Evolutionary conservation across 2,797 vertebrate species (phyloP), one percentile per base, ranked within the genome.

Genomic region (Podargus strigoides): DNA sequence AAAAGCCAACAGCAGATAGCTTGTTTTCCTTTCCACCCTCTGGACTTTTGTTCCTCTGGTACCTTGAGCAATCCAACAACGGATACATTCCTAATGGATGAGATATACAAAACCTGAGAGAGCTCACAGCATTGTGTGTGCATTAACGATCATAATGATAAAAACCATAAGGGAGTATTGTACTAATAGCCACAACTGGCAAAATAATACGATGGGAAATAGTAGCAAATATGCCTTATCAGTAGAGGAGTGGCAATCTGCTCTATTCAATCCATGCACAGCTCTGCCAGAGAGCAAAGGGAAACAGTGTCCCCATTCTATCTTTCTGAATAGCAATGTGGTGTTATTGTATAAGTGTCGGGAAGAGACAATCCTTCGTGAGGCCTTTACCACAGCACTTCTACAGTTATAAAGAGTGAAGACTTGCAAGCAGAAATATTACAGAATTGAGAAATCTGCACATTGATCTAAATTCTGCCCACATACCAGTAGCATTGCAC

Each of bases 271-370:
- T 34, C 24, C 82, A 72, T 28, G 42, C 46, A 72, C 36, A 76
- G 66, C 62, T 90, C 90, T 80, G 90, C 68, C 90, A 80, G 56
- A 69, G 42, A 87, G 70, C 85, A 92, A 79, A 67, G 72, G 66
- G 28, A 89, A 95, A 90, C 81, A 74, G 56, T 72, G 64, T 79
- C 55, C 52, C 46, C 58, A 89, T 95, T 93, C 78, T 94, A 37
- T 72, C 82, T 72, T 72, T 66, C 66, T 80, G 46, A 94, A 87
- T 70, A 85, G 81, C 68, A 85, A 78, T 12, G 28, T 14, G 90
- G 30, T 74, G 59, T 34, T 58, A 67, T 27, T 89, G 52, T 67
- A 0, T 9, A 64, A 85, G 68, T 53, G 67, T 73, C 3, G 2
- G 22, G 72, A 83, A 79, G 68, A 83, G 68, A 91, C 47, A 94